Conservation (phyloP, 2,113 vertebrate genomes). For the Tachycineta bicolor region DNA sequence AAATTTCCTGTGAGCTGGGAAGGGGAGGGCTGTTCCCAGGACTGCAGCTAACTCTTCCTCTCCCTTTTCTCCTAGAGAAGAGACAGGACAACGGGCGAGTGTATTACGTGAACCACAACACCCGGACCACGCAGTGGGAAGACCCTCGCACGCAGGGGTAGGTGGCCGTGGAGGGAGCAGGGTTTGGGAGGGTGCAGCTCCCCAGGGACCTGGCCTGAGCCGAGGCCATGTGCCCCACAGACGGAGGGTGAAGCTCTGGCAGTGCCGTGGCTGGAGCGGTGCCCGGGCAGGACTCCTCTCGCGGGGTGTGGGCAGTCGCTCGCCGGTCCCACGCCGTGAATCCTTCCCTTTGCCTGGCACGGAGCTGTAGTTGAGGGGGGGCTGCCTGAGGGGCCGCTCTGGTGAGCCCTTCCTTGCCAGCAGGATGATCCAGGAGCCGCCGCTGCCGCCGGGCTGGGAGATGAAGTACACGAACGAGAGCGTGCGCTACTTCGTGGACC, state of each 20-base stretch:
- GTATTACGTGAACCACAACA: conserved; percentile 99
- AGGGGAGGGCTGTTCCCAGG: neutral
- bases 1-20: neutral
- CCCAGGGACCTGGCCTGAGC: neutral
- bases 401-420: neutral
- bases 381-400: neutral
- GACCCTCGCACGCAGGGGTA: conserved; percentile 97
- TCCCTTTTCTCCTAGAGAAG: conserved; percentile 82
- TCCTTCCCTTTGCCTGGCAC: neutral
- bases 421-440: conserved; percentile 98
- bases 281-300: neutral
- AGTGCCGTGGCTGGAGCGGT: neutral
- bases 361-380: neutral
- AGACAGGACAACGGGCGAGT: conserved; percentile 96
- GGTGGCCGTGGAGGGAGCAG: neutral
- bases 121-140: conserved; percentile 96
- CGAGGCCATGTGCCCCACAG: neutral
- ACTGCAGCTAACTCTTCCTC: neutral
- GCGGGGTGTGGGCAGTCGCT: fast-evolving
- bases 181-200: neutral
- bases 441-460: conserved; percentile 96
- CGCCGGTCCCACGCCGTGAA: neutral
- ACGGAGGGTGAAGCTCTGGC: neutral
- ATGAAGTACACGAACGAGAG: conserved; percentile 98
- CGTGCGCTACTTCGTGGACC: conserved; percentile 97